Conservation (phyloP, 2,113 vertebrate genomes). For the Erinaceus europaeus region DNA sequence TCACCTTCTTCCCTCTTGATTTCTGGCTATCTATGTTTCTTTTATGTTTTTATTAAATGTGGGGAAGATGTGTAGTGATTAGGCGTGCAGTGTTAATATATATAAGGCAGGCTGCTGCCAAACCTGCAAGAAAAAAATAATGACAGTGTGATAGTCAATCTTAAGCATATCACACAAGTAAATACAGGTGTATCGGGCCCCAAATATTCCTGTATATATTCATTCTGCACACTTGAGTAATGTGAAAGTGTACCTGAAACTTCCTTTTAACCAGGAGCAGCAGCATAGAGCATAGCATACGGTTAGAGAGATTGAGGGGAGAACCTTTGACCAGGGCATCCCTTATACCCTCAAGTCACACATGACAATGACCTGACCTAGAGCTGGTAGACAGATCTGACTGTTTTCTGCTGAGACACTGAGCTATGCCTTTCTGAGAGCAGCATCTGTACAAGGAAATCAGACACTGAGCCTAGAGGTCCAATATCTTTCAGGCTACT, state of each 20-base stretch:
- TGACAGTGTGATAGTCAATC: not conserved
- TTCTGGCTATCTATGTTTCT: too few relatives aligned
- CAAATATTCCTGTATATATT: not conserved
- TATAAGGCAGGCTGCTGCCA: not conserved
- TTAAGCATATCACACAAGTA: not conserved
- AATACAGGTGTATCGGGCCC: not conserved
- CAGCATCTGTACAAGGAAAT: not conserved
- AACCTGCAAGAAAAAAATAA: not conserved
- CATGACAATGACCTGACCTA: not conserved
- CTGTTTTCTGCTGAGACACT: not conserved
- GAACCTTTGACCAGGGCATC: not conserved
- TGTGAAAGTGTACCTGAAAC: not conserved
- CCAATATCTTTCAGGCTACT: not conserved
- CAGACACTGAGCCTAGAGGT: not conserved
- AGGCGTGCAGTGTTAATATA: not conserved
- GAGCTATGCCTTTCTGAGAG: not conserved
- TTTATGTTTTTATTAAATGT: too few relatives aligned
- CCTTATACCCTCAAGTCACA: not conserved
- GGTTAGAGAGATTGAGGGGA: not conserved
- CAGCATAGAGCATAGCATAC: rapidly evolving
- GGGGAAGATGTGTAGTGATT: not conserved
- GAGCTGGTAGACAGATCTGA: too few relatives aligned
- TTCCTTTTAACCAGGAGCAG: not conserved
- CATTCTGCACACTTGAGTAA: not conserved
- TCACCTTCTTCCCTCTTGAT: too few relatives aligned